Evolutionary conservation across 2,113 vertebrate species (phyloP), one percentile per base, ranked within the genome.

Genomic region (Prionailurus viverrinus): DNA sequence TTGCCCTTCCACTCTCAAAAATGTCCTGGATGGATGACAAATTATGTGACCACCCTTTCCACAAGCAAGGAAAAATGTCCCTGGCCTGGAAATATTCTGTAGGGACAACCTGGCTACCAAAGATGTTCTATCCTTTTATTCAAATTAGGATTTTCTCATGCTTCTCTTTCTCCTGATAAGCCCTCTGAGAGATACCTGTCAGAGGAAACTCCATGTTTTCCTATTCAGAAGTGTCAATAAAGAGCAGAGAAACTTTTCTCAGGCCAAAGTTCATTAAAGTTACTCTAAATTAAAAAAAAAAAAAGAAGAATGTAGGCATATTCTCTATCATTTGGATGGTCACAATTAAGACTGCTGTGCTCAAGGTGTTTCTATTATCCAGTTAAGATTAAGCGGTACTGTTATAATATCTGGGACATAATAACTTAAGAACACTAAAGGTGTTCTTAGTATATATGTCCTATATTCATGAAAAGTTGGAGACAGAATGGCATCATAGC

Each of bases 1-100:
- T 97, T 92, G n/a, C 2, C 33, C 11, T 83, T 88, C 23, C 66
- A 93, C 48, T 85, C 68, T 86, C 63, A 94, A 88, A 96, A 58
- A 31, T 71, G 14, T 79, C 61, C 48, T 89, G 9, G 10, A 51
- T 95, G 18, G n/a, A 71, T 65, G 18, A 87, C 81, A 93, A 89
- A 80, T 92, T 81, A 45, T 9, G 89, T 63, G 51, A 45, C 14
- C 13, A 63, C 29, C 4, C 12, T 95, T 96, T 39, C 58, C 11
- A 84, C 36, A 84, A 41, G 36, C 15, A 51, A 86, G 27, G 13
- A 78, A 74, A 61, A 65, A 85, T 53, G 41, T 36, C 8, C 51
- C 41, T 61, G n/a, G 9, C 58, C 29, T 71, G 31, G 23, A 80
- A 92, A 53, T 53, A 55, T 71, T 68, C 8, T 90, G 7, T 33